Evolutionary conservation across 2,113 vertebrate species (phyloP).

Genomic region (Thamnophis sirtalis): DNA sequence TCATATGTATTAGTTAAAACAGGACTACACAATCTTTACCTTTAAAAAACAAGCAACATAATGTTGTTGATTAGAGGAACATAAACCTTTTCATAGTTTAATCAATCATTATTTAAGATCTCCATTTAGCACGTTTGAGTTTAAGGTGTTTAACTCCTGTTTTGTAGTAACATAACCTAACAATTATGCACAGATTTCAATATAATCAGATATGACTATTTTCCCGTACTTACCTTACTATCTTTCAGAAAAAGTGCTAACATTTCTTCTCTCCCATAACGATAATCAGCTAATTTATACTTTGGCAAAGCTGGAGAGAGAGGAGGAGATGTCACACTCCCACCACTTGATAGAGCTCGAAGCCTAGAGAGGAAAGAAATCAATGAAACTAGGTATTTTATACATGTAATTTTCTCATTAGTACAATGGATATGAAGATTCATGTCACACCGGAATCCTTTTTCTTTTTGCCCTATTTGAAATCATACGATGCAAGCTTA

Average conservation of each 20-base stretch:
- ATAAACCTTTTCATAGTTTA: neutral
- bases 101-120: neutral
- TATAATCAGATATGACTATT: neutral
- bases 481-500: neutral
- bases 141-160: neutral
- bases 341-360: constrained; percentile 92
- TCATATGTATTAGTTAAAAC: neutral
- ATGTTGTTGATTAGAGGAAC: neutral
- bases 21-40: neutral
- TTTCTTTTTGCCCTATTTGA: neutral
- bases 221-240: constrained; percentile 81
- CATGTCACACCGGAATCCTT: neutral
- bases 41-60: neutral
- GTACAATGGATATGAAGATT: neutral
- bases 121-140: neutral
- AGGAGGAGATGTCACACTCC: constrained; percentile 88
- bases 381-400: neutral
- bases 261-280: constrained; percentile 99
- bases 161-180: neutral
- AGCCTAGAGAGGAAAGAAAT: constrained; percentile 74
- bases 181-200: neutral
- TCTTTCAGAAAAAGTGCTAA: constrained; percentile 99
- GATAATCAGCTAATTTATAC: constrained; percentile 99
- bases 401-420: neutral
- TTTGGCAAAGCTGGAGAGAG: constrained; percentile 97